Conservation (phyloP, 2,113 vertebrate species). For the Ginglymostoma cirratum region DNA sequence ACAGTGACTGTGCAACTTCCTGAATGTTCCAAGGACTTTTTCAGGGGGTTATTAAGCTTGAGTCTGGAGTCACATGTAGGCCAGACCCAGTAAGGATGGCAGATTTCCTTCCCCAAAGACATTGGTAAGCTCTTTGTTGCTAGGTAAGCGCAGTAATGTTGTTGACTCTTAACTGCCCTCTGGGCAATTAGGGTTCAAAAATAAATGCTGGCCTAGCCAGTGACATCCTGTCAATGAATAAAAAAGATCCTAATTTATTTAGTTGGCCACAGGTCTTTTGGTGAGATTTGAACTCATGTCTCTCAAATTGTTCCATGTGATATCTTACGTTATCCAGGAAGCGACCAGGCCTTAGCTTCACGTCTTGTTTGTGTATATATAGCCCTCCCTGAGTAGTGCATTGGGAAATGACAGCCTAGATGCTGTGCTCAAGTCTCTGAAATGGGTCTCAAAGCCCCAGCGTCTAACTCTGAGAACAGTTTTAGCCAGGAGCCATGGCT, state of each 20-base stretch:
- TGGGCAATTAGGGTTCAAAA: too few species aligned
- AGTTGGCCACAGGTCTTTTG: neutral
- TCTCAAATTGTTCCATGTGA: neutral
- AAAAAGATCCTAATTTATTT: neutral
- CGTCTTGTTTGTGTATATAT: neutral
- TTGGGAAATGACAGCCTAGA: neutral
- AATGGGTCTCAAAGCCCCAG: neutral
- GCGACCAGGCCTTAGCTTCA: neutral
- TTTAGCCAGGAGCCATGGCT: neutral
- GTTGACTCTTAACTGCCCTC: too few species aligned
- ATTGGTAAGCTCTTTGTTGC: neutral
- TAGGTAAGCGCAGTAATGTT: too few species aligned
- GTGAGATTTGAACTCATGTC: neutral
- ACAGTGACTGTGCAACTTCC: too few species aligned
- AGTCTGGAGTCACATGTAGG: too few species aligned
- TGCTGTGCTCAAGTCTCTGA: neutral
- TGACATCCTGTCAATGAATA: too few species aligned
- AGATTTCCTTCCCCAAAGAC: neutral
- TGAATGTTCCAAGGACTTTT: too few species aligned
- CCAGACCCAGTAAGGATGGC: neutral
- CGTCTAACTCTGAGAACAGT: neutral
- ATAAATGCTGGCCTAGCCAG: too few species aligned
- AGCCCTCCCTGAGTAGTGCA: neutral
- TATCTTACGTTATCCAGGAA: neutral
- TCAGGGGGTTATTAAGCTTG: too few species aligned